Conservation (phyloP, 2,113 vertebrate species). For the Mystacornis crossleyi region DNA sequence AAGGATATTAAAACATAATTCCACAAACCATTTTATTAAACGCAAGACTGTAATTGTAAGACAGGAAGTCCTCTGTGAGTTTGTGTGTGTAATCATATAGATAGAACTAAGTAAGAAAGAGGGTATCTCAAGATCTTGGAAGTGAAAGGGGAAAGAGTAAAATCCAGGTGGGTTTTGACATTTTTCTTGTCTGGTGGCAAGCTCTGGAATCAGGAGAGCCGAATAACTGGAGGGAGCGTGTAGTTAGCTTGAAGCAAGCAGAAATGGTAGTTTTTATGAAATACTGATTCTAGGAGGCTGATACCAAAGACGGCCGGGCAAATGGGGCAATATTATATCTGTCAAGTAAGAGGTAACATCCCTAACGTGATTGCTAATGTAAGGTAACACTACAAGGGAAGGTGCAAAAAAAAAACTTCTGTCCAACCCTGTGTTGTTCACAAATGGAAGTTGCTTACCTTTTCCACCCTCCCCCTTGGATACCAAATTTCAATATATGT, state of each 20-base stretch:
- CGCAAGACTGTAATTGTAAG: neutral
- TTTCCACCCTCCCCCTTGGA: too few species aligned
- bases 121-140: neutral
- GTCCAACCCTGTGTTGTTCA: neutral
- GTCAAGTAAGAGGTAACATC: neutral
- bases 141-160: neutral
- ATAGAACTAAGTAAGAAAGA: neutral
- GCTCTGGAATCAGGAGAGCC: neutral
- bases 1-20: neutral
- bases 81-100: neutral
- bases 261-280: neutral
- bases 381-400: neutral
- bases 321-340: accelerated
- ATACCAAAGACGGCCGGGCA: neutral
- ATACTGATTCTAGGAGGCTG: neutral
- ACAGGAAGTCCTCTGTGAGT: neutral
- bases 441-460: neutral
- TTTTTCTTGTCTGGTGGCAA: neutral
- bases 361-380: neutral
- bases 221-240: neutral
- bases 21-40: neutral
- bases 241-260: neutral
- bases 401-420: neutral
- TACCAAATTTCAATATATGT: neutral
- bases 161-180: neutral